Conservation (phyloP, 1,140 invertebrate species). For the Pseudomyrmex concolor region DNA sequence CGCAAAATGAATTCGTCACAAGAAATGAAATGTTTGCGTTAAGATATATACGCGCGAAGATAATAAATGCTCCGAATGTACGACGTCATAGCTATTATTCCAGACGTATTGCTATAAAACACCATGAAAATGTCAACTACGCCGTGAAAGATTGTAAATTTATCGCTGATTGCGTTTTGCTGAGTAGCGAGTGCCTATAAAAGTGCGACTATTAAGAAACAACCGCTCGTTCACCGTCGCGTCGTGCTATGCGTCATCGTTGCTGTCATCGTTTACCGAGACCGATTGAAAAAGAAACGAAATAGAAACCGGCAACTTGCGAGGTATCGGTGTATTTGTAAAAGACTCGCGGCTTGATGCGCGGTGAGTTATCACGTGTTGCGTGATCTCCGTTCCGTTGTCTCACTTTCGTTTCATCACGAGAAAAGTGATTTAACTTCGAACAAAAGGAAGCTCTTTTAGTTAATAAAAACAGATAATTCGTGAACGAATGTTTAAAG, state of each 20-base stretch:
- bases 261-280: constrained; percentile 16
- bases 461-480: too few relatives aligned
- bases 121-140: constrained; percentile 46
- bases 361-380: too few relatives aligned
- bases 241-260: constrained; percentile 34
- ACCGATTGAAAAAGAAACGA: constrained; percentile 12
- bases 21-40: constrained; percentile 19
- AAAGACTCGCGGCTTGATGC: background rate
- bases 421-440: too few relatives aligned
- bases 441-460: too few relatives aligned
- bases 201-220: constrained; percentile 36
- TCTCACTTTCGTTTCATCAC: background rate
- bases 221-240: constrained; percentile 21
- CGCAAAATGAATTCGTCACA: constrained; percentile 23
- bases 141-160: constrained; percentile 46
- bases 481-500: too few relatives aligned
- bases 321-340: constrained; percentile 23
- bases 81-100: constrained; percentile 29
- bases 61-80: constrained; percentile 54
- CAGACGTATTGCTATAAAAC: constrained; percentile 37
- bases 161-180: constrained; percentile 50
- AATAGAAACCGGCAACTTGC: constrained; percentile 16
- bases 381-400: background rate
- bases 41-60: constrained; percentile 37
- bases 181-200: constrained; percentile 39